phyloP scores from a whole-genome alignment of 2,888 invertebrate genomes.

The Crioceris asparagi region DNA sequence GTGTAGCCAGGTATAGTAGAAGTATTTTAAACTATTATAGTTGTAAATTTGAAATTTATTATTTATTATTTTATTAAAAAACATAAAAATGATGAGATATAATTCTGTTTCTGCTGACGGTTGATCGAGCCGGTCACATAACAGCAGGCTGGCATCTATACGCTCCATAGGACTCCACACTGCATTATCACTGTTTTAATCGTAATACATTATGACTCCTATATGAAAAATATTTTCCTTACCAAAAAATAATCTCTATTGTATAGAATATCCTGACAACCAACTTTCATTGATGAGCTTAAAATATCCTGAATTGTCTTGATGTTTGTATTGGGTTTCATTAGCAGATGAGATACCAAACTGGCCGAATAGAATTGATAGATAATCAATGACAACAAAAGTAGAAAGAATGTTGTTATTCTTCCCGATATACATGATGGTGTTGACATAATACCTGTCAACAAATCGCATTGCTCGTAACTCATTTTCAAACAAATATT shows the following conservation, averaged over 20 bases:
- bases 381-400: slow-evolving; percentile 34
- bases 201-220: slow-evolving; percentile 9
- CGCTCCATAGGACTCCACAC: no score
- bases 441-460: slow-evolving; percentile 23
- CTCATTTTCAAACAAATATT: background rate
- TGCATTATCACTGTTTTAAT: slow-evolving; percentile 1
- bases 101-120: no score
- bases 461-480: slow-evolving; percentile 2
- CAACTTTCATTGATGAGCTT: slow-evolving; percentile 45
- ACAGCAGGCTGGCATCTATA: no score
- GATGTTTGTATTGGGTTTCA: slow-evolving; percentile 49
- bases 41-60: no score
- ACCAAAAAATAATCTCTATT: slow-evolving; percentile 48
- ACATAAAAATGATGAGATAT: no score
- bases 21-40: no score
- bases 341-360: slow-evolving; percentile 51
- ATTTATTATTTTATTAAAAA: no score
- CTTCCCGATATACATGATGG: slow-evolving; percentile 25
- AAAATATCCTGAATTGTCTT: slow-evolving; percentile 46
- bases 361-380: slow-evolving; percentile 60
- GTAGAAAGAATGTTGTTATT: slow-evolving; percentile 24
- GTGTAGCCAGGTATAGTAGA: no score
- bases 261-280: slow-evolving; percentile 51
- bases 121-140: no score
- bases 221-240: slow-evolving; percentile 3